Evolutionary conservation across 2,888 invertebrate genomes (phyloP).

Genomic region (Nomada goodeniana): DNA sequence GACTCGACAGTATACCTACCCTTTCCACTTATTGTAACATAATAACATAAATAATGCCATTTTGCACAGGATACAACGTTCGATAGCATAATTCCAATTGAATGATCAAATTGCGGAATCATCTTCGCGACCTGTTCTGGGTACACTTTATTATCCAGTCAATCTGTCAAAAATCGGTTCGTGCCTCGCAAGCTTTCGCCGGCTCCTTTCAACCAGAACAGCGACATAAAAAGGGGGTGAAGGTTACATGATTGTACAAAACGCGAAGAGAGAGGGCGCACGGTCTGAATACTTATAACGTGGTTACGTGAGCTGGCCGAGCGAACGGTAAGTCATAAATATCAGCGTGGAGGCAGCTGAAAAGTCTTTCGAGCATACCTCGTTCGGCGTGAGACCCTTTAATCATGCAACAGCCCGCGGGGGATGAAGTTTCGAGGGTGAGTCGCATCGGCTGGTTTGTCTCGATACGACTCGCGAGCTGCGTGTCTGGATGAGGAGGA

Average conservation of each 20-base stretch:
- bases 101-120: too few species aligned
- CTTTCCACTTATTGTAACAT: too few species aligned
- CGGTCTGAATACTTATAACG: conserved; percentile 65
- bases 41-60: too few species aligned
- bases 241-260: conserved; percentile 6
- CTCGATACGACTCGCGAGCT: conserved; percentile 24
- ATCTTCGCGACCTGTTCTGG: neutral
- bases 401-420: conserved; percentile 57
- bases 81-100: too few species aligned
- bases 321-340: conserved; percentile 57
- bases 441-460: conserved; percentile 36
- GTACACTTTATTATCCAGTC: conserved; percentile 51
- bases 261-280: conserved; percentile 13
- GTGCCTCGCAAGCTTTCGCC: conserved; percentile 38
- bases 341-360: conserved; percentile 31
- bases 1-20: too few species aligned
- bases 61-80: too few species aligned
- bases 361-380: conserved; percentile 48
- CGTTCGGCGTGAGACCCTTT: conserved; percentile 46
- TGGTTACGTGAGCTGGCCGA: conserved; percentile 57
- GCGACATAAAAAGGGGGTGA: neutral
- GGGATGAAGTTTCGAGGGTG: conserved; percentile 51
- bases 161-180: conserved; percentile 26
- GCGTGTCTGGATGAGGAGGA: neutral
- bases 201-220: conserved; percentile 26